Evolutionary conservation across 2,888 invertebrate species (phyloP).

Genomic region (Lochmaea crataegi): DNA sequence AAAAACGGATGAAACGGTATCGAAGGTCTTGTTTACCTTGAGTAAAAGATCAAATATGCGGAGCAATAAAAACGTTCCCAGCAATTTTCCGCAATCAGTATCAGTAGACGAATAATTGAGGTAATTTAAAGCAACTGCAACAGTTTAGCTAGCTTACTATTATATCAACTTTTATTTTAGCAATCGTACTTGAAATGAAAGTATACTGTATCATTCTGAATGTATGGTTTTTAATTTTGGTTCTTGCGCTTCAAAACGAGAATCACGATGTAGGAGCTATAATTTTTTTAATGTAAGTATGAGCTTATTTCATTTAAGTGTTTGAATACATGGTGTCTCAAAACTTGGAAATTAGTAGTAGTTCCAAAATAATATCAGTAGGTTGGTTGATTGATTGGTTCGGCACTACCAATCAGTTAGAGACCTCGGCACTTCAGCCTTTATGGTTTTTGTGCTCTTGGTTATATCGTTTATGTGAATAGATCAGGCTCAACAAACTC

Average conservation of each 20-base stretch:
- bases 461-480: too few species aligned
- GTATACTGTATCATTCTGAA: slow-evolving; percentile 12
- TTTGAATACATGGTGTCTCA: not conserved
- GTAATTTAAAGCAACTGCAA: slow-evolving; percentile 29
- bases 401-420: too few species aligned
- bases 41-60: slow-evolving; percentile 9
- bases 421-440: too few species aligned
- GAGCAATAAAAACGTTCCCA: slow-evolving; percentile 28
- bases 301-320: not conserved
- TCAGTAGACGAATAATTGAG: slow-evolving; percentile 30
- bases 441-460: too few species aligned
- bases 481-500: too few species aligned
- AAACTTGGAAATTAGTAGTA: not conserved
- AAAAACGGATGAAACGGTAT: not conserved
- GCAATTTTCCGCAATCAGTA: slow-evolving; percentile 31
- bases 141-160: slow-evolving; percentile 29
- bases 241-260: not conserved
- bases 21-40: slow-evolving; percentile 10
- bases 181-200: not conserved
- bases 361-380: not conserved
- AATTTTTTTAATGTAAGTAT: not conserved
- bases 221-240: not conserved
- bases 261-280: not conserved
- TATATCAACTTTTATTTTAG: slow-evolving; percentile 13
- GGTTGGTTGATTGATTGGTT: too few species aligned